A percentile compares a stretch with the other conserved stretches of the same genome.
These are phyloP conservation scores for Tortricodes alternella DNA, from an alignment of 2,888 invertebrate species.

Conservation along the genomic window DNA sequence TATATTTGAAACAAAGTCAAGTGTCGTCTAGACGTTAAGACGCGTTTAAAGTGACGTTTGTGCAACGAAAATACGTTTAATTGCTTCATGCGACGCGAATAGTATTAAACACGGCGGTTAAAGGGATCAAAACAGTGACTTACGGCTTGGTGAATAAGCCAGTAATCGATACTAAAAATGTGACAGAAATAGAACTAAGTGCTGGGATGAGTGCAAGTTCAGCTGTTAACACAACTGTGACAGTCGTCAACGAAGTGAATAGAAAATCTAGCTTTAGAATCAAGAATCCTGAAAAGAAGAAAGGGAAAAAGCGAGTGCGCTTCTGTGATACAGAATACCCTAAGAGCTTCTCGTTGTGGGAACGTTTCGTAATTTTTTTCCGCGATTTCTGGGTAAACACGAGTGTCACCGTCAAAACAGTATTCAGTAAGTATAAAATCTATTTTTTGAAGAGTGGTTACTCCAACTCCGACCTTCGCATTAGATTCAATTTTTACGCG, in stretches of 20 bases:
- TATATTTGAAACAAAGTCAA: constrained; percentile 68
- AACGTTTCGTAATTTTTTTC: constrained; percentile 60
- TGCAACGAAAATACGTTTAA: constrained; percentile 27
- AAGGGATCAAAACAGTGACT: not conserved
- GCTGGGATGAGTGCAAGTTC: constrained; percentile 10
- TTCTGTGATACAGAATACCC: constrained; percentile 57
- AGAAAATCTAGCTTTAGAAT: constrained; percentile 63
- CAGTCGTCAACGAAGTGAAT: constrained; percentile 53
- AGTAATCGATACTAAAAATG: not conserved
- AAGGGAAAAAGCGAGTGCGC: constrained; percentile 66
- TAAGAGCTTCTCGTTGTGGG: constrained; percentile 52
- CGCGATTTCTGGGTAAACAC: constrained; percentile 63
- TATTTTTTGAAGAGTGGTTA: constrained; percentile 35
- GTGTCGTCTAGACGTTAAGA: constrained; percentile 51
- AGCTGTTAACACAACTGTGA: constrained; percentile 11
- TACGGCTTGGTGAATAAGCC: not conserved
- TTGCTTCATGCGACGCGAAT: constrained; percentile 6
- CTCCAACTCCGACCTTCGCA: constrained; percentile 38
- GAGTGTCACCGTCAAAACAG: constrained; percentile 53
- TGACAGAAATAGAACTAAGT: not conserved
- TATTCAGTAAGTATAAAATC: constrained; percentile 58
- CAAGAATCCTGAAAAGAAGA: constrained; percentile 51
- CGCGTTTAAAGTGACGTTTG: constrained; percentile 50
- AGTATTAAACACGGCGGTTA: not conserved
- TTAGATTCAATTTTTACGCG: constrained; percentile 38